A percentile compares a stretch with the other conserved stretches of the same genome.
These are phyloP conservation scores for Scolopax mira DNA, from an alignment of 2,113 vertebrate genomes.

Conservation along the genomic window DNA sequence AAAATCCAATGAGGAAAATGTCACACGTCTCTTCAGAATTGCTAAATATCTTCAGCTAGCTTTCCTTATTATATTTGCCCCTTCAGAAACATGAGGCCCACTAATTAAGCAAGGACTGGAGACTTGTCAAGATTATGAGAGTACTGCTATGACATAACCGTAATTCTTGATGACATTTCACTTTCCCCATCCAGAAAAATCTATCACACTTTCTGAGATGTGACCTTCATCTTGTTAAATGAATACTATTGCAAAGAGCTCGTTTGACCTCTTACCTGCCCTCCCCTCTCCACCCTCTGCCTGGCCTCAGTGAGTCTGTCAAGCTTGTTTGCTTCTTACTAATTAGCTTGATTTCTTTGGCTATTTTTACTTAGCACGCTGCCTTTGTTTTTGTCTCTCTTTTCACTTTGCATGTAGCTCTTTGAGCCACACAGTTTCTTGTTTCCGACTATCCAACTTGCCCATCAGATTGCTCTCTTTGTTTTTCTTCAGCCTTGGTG, in stretches of 20 bases:
- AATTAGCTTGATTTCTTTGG: slow-evolving; percentile 42
- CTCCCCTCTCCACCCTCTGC: background rate
- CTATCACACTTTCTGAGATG: slow-evolving; percentile 56
- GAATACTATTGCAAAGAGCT: slow-evolving; percentile 53
- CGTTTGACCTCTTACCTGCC: slow-evolving; percentile 49
- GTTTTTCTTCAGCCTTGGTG: background rate
- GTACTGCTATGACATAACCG: slow-evolving; percentile 24
- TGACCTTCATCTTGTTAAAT: slow-evolving; percentile 67
- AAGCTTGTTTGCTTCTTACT: slow-evolving; percentile 28
- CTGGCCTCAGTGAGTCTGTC: background rate
- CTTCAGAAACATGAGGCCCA: slow-evolving; percentile 22
- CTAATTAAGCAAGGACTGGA: slow-evolving; percentile 51
- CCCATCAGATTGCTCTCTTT: background rate
- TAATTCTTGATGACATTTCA: slow-evolving; percentile 65
- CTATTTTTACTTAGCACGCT: background rate
- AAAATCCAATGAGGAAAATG: slow-evolving; percentile 21
- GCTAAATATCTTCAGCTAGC: slow-evolving; percentile 10
- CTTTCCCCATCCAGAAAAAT: slow-evolving; percentile 61
- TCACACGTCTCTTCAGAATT: background rate
- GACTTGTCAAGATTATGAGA: slow-evolving; percentile 57
- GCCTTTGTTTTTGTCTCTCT: background rate
- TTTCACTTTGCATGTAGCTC: background rate
- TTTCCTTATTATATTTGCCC: slow-evolving; percentile 24
- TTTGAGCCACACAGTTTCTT: background rate
- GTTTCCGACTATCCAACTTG: background rate